Evolutionary conservation across 2,888 invertebrate genomes (phyloP).

Genomic region (Apomyelois bistriatella): DNA sequence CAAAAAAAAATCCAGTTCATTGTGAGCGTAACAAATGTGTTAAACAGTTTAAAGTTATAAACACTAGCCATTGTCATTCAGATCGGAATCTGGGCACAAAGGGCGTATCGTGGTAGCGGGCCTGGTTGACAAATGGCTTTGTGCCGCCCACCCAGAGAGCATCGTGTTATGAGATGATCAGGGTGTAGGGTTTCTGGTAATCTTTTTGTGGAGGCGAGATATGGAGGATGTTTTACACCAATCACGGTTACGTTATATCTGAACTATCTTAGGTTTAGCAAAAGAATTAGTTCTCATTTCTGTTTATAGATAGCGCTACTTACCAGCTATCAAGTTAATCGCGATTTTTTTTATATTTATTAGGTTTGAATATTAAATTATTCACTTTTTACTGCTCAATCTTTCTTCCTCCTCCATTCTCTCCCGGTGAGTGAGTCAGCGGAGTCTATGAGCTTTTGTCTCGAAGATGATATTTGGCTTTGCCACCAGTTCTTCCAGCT

Average conservation of each 20-base stretch:
- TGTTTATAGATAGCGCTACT: too few species aligned
- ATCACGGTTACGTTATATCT: neutral
- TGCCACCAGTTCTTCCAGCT: too few species aligned
- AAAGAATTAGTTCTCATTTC: neutral
- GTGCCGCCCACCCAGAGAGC: constrained; percentile 58
- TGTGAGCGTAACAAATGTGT: constrained; percentile 61
- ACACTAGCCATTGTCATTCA: constrained; percentile 62
- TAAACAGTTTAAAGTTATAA: constrained; percentile 64
- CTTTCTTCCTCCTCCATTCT: too few species aligned
- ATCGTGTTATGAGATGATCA: constrained; percentile 25
- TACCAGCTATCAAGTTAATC: too few species aligned
- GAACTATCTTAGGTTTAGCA: too few species aligned
- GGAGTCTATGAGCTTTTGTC: too few species aligned
- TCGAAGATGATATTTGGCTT: too few species aligned
- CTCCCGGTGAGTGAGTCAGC: too few species aligned
- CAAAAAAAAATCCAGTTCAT: constrained; percentile 17
- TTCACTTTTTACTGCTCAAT: too few species aligned
- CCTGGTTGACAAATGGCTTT: constrained; percentile 61
- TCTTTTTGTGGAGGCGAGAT: constrained; percentile 1
- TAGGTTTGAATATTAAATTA: too few species aligned
- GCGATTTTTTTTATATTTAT: too few species aligned
- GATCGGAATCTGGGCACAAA: constrained; percentile 61
- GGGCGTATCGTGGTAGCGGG: constrained; percentile 66
- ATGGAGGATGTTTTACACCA: neutral
- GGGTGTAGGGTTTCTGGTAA: constrained; percentile 2